Percentiles rank a stretch among this genome's conserved stretches.
phyloP scores from a whole-genome alignment of 2,113 vertebrate genomes.

The Mesembrinibis cayennensis region DNA sequence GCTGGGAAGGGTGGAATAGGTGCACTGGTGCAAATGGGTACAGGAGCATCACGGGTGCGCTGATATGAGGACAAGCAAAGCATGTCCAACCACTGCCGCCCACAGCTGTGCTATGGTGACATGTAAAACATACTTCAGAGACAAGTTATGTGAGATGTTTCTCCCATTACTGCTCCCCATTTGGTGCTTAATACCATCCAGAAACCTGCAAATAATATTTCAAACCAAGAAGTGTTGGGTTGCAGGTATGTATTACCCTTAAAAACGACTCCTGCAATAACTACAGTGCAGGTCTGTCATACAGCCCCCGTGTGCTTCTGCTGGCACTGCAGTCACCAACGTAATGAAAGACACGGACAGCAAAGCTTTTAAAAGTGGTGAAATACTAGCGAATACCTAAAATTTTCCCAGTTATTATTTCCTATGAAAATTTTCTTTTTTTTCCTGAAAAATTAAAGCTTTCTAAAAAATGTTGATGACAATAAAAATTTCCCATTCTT shows the following conservation, averaged over 20 bases:
- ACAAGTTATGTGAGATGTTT: neutral
- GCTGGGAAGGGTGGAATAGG: neutral
- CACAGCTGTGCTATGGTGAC: neutral
- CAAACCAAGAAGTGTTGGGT: neutral
- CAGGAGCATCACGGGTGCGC: neutral
- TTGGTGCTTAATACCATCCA: neutral
- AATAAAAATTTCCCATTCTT: neutral
- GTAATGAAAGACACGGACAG: neutral
- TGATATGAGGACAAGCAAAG: neutral
- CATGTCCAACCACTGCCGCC: neutral
- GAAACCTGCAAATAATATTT: neutral
- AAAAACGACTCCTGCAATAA: neutral
- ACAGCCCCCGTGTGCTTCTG: neutral
- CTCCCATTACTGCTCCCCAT: neutral
- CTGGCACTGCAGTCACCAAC: neutral
- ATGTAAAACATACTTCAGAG: neutral
- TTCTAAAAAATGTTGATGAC: neutral
- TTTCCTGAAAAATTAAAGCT: neutral
- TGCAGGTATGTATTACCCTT: neutral
- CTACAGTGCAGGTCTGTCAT: neutral
- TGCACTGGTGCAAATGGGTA: neutral
- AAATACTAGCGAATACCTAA: neutral
- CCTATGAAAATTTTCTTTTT: neutral
- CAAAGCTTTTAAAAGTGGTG: neutral
- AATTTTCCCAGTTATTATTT: neutral